A percentile compares a stretch with the other conserved stretches of the same genome.
Evolutionary conservation across 2,797 vertebrate genomes (phyloP).

Genomic region (Eupleurogrammus muticus): DNA sequence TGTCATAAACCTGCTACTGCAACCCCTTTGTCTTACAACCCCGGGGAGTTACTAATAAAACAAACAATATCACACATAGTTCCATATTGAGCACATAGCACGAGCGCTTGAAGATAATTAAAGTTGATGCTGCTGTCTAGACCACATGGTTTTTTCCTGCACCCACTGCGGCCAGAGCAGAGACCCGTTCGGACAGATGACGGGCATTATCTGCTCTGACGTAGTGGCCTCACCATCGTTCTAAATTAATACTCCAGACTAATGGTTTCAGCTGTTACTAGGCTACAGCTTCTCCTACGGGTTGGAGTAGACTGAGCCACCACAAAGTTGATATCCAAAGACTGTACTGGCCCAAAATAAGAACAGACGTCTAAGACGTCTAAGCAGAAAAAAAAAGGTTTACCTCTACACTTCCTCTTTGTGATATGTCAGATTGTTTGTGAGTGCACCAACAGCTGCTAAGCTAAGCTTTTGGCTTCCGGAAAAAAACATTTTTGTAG

Average conservation of each 20-base stretch:
- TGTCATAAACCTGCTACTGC: constrained; percentile 10
- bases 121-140: neutral
- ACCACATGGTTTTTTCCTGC: neutral
- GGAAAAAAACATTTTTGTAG: too few species aligned
- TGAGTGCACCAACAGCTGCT: too few species aligned
- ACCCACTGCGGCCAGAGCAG: neutral
- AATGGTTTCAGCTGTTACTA: constrained; percentile 19
- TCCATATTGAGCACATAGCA: neutral
- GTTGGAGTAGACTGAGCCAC: too few species aligned
- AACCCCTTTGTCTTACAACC: constrained; percentile 2
- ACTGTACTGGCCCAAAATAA: too few species aligned
- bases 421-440: too few species aligned
- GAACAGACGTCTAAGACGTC: too few species aligned
- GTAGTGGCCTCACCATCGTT: constrained; percentile 7
- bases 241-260: constrained; percentile 16
- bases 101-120: constrained; percentile 1
- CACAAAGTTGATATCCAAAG: neutral
- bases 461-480: too few species aligned
- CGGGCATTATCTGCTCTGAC: constrained; percentile 23
- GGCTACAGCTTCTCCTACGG: neutral
- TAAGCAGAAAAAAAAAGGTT: too few species aligned
- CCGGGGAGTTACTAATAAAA: neutral
- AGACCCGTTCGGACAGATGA: constrained; percentile 3
- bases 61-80: constrained; percentile 4
- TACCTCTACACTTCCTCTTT: too few species aligned